Conservation (phyloP, 2,888 invertebrate species). For the Linnaemya tessellans region DNA sequence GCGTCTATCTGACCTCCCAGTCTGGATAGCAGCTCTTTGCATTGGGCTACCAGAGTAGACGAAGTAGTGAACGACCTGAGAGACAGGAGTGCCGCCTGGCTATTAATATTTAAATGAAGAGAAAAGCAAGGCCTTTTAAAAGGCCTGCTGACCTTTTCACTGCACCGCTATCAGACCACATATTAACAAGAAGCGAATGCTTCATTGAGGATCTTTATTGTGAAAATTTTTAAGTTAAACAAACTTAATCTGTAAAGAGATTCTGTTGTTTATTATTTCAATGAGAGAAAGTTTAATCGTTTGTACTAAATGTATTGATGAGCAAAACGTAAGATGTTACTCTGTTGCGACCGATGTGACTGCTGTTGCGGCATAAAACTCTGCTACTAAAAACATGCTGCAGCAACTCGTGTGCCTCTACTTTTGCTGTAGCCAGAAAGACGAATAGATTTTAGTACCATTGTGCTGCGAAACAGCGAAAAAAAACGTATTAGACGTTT, state of each 20-base stretch:
- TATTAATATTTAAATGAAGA: no score
- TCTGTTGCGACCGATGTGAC: background rate
- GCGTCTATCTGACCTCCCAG: no score
- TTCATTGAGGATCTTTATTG: conserved; percentile 38
- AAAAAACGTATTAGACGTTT: conserved; percentile 6
- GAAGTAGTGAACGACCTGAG: no score
- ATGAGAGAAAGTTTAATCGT: conserved; percentile 50
- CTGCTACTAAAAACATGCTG: background rate
- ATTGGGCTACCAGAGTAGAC: no score
- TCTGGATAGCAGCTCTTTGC: no score
- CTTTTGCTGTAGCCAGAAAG: background rate
- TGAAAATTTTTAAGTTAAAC: conserved; percentile 53
- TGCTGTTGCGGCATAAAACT: conserved; percentile 13
- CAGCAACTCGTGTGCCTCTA: background rate
- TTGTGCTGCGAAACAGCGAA: background rate
- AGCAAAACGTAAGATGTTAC: background rate
- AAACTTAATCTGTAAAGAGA: conserved; percentile 41
- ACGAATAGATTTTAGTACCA: conserved; percentile 20
- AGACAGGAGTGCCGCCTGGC: no score
- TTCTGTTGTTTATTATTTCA: conserved; percentile 7
- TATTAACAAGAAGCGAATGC: conserved; percentile 7
- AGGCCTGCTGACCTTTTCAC: background rate
- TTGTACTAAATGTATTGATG: conserved; percentile 27
- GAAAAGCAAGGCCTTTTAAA: background rate
- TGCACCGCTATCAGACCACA: background rate